Conservation (phyloP, 2,113 vertebrate species). For the Pelodiscus sinensis region DNA sequence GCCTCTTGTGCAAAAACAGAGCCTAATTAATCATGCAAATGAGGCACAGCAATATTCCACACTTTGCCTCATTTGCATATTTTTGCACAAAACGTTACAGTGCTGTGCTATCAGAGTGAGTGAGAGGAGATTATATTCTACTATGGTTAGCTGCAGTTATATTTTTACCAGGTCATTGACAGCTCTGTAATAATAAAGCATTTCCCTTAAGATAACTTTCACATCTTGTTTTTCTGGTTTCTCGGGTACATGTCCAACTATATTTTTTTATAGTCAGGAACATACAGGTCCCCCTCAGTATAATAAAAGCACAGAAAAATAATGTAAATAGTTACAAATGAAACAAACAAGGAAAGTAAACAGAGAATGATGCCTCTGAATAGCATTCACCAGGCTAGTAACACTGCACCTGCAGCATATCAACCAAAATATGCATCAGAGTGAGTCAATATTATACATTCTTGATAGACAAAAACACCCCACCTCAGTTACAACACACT, state of each 20-base stretch:
- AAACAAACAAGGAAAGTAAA: neutral
- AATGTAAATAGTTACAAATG: slow-evolving; percentile 52
- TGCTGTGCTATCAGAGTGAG: neutral
- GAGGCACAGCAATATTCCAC: too few relatives aligned
- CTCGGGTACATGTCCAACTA: slow-evolving; percentile 21
- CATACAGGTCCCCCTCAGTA: neutral
- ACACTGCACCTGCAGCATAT: neutral
- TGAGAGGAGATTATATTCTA: neutral
- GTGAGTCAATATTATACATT: neutral
- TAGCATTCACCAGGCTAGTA: neutral
- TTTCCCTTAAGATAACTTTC: slow-evolving; percentile 10
- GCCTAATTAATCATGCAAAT: too few relatives aligned
- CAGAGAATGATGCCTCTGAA: neutral
- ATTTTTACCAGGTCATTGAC: neutral
- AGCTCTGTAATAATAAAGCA: neutral
- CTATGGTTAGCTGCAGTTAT: neutral
- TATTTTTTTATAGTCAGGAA: slow-evolving; percentile 27
- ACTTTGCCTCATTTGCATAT: too few relatives aligned
- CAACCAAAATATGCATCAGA: neutral
- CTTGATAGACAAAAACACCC: neutral
- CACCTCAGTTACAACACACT: neutral
- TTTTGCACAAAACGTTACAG: fast-evolving
- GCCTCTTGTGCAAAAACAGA: too few relatives aligned
- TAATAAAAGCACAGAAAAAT: slow-evolving; percentile 42
- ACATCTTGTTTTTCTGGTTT: slow-evolving; percentile 64